phyloP scores from a whole-genome alignment of 2,113 vertebrate species.

The Aleadryas rufinucha region DNA sequence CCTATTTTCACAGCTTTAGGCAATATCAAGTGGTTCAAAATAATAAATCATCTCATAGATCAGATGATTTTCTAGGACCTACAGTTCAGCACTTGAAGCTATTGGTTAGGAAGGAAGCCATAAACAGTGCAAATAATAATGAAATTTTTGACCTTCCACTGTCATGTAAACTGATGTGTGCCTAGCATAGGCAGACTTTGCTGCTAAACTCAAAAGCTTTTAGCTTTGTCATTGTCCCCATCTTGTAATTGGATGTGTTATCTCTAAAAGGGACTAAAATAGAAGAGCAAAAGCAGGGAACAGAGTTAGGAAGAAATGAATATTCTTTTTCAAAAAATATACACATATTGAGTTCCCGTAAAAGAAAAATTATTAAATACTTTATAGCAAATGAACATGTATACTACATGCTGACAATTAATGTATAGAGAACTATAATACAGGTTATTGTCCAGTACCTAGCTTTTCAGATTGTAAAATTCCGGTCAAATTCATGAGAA shows the following conservation, averaged over 20 bases:
- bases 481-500: not conserved
- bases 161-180: not conserved
- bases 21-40: conserved; percentile 9
- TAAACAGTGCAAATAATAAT: conserved; percentile 31
- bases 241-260: conserved; percentile 9
- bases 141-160: not conserved
- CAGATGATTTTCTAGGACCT: not conserved
- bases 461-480: not conserved
- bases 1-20: conserved; percentile 19
- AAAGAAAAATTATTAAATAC: not conserved
- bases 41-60: conserved; percentile 5
- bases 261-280: not conserved
- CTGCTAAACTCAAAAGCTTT: conserved; percentile 14
- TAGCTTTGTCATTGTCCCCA: not conserved
- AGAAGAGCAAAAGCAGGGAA: not conserved
- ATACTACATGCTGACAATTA: not conserved
- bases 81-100: not conserved
- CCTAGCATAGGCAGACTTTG: not conserved
- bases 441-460: not conserved
- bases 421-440: not conserved
- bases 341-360: not conserved
- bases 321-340: not conserved
- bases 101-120: not conserved
- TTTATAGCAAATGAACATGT: not conserved
- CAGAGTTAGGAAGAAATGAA: not conserved